These are phyloP conservation scores for Herpetotheres cachinnans DNA, from an alignment of 2,113 vertebrate genomes.

Conservation along the genomic window DNA sequence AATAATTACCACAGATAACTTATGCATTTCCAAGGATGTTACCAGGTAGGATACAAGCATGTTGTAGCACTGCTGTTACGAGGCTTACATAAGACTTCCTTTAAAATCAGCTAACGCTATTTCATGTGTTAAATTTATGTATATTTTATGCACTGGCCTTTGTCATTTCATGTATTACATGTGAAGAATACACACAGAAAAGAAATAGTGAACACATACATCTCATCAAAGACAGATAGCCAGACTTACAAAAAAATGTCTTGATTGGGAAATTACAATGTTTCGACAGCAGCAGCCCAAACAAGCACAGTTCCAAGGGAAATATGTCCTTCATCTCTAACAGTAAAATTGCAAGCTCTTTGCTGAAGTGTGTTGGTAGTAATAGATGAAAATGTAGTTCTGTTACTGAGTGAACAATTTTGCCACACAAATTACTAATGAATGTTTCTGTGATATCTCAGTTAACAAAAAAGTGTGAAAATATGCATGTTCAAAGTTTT, in stretches of 20 bases:
- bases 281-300: background rate
- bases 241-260: background rate
- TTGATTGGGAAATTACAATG: background rate
- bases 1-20: background rate
- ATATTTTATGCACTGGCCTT: background rate
- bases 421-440: background rate
- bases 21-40: background rate
- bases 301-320: background rate
- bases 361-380: background rate
- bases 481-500: background rate
- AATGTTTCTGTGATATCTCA: background rate
- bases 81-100: background rate
- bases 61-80: background rate
- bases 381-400: background rate
- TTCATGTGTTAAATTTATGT: background rate
- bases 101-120: background rate
- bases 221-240: background rate
- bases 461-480: background rate
- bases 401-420: background rate
- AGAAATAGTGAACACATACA: background rate
- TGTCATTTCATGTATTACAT: background rate
- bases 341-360: background rate
- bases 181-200: background rate
- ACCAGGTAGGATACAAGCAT: background rate
- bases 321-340: background rate